Evolutionary conservation across 1,140 invertebrate genomes (phyloP).

Genomic region (Calycopis cecrops): DNA sequence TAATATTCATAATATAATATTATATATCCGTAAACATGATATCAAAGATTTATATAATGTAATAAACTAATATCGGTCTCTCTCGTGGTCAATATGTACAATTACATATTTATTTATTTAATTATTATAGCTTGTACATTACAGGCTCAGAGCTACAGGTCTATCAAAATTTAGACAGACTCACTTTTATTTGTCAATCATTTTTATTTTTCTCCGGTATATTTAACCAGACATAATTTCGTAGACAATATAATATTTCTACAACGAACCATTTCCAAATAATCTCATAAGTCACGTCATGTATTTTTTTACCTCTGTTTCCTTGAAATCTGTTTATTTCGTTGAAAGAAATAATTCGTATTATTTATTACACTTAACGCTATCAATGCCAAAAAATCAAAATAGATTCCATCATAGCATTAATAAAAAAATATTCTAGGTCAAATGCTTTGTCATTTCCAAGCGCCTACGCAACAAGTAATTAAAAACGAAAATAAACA

Average conservation of each 20-base stretch:
- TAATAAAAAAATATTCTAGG: constrained; percentile 53
- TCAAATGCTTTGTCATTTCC: constrained; percentile 63
- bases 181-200: too few species aligned
- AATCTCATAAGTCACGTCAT: not conserved
- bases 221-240: too few species aligned
- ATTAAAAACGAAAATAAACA: constrained; percentile 75
- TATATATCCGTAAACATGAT: too few species aligned
- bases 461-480: constrained; percentile 65
- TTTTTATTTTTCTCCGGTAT: too few species aligned
- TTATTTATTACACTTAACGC: constrained; percentile 28
- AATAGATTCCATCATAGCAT: constrained; percentile 39
- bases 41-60: too few species aligned
- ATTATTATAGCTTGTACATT: too few species aligned
- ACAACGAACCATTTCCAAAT: constrained; percentile 4
- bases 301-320: constrained; percentile 7
- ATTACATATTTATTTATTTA: too few species aligned
- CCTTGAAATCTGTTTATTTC: constrained; percentile 9
- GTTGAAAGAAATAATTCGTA: constrained; percentile 11
- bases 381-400: constrained; percentile 28
- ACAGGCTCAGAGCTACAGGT: too few species aligned
- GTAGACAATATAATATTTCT: not conserved
- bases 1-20: too few species aligned
- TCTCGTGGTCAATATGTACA: too few species aligned
- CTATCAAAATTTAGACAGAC: too few species aligned
- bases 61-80: too few species aligned